Conservation (phyloP, 37 sponge, comb jelly and placozoan species). For the Crambe crambe region DNA sequence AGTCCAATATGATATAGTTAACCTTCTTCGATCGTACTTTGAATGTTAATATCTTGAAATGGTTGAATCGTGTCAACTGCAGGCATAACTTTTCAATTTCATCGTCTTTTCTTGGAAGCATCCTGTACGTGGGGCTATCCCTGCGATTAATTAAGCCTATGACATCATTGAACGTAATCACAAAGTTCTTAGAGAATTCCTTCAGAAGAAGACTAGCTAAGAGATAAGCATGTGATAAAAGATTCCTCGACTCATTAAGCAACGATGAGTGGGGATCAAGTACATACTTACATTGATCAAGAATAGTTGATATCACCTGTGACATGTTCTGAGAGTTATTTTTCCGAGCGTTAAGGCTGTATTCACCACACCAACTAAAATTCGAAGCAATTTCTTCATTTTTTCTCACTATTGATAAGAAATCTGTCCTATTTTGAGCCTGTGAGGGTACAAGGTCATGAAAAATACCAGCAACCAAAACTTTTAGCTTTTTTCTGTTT, state of each 20-base stretch:
- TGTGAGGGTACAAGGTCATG: background rate
- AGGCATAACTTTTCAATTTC: background rate
- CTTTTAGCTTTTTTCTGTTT: background rate
- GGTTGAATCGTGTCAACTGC: background rate
- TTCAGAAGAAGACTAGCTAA: slow-evolving; percentile 3
- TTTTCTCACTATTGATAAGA: background rate
- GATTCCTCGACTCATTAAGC: background rate
- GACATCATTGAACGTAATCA: background rate
- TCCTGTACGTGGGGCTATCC: background rate
- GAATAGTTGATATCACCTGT: background rate
- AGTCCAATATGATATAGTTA: background rate
- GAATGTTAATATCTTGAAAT: background rate
- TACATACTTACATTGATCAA: background rate
- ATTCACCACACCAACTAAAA: slow-evolving; percentile 15
- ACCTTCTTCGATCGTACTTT: background rate
- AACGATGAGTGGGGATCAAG: background rate
- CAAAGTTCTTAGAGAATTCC: background rate
- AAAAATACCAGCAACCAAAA: slow-evolving; percentile 13
- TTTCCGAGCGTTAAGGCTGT: background rate
- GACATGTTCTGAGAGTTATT: background rate
- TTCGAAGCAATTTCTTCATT: background rate
- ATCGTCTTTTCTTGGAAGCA: slow-evolving; percentile 1
- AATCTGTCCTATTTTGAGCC: background rate
- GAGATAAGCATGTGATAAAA: slow-evolving; percentile 5
- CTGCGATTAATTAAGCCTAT: background rate